A percentile compares a stretch with the other conserved stretches of the same genome.
phyloP scores from a whole-genome alignment of 2,797 vertebrate species.

The Setipinna tenuifilis region DNA sequence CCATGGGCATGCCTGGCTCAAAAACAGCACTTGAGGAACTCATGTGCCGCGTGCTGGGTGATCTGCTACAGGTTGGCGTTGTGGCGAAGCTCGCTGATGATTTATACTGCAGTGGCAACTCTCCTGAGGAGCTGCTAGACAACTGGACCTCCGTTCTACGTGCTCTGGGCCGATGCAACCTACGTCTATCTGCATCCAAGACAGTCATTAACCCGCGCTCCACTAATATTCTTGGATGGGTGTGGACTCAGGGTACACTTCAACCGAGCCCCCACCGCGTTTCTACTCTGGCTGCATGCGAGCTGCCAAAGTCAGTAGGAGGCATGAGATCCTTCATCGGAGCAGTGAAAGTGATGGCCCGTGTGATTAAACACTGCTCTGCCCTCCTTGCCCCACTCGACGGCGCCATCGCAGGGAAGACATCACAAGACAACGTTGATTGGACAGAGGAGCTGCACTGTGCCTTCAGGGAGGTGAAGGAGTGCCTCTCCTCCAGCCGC shows the following conservation, averaged over 20 bases:
- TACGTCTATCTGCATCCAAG: neutral
- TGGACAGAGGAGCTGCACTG: neutral
- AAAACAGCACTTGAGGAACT: too few relatives aligned
- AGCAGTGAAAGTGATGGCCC: neutral
- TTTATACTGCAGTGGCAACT: neutral
- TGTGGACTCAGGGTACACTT: neutral
- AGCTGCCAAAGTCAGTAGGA: neutral
- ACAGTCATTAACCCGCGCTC: neutral
- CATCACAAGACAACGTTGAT: neutral
- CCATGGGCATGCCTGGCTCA: neutral
- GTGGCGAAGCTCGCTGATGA: slow-evolving; percentile 19
- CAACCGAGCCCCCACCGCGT: neutral
- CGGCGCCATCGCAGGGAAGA: neutral
- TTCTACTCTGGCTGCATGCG: neutral
- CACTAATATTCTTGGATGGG: neutral
- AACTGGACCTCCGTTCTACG: too few relatives aligned
- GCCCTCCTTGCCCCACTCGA: neutral
- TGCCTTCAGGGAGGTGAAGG: too few relatives aligned
- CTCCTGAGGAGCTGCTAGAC: neutral
- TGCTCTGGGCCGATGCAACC: too few relatives aligned
- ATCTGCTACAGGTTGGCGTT: neutral
- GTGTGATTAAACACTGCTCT: too few relatives aligned
- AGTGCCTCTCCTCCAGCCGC: too few relatives aligned
- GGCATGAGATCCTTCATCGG: neutral
- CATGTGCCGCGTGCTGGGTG: neutral